Evolutionary conservation across 23 tunicate genomes (phyloP).

Genomic region (Trididemnum miniatum): DNA sequence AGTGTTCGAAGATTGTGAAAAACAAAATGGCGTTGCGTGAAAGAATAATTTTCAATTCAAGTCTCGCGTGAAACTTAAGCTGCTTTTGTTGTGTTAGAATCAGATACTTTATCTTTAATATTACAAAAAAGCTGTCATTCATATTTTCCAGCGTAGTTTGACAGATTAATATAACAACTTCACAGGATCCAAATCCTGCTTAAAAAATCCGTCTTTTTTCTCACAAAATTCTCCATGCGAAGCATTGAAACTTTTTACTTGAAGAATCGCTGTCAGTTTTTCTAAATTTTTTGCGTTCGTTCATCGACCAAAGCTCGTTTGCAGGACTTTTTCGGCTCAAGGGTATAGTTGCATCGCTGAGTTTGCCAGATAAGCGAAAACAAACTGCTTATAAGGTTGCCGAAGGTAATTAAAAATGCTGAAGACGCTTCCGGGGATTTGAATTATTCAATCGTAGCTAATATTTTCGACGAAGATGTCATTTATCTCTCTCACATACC

Average conservation of each 20-base stretch:
- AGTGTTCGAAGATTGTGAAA: no score
- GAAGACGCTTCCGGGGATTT: not conserved
- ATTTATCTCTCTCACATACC: not conserved
- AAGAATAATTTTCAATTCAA: no score
- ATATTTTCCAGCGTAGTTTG: not conserved
- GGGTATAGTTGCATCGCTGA: not conserved
- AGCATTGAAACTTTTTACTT: no score
- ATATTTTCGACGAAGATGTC: not conserved
- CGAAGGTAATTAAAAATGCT: not conserved
- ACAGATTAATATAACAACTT: not conserved
- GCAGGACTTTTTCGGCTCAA: not conserved
- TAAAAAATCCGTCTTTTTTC: not conserved
- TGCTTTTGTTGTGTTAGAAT: not conserved
- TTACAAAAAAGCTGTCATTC: not conserved
- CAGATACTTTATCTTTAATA: not conserved
- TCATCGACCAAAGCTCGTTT: no score
- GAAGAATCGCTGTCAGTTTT: no score
- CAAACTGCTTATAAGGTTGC: conserved; percentile 15
- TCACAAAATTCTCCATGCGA: no score
- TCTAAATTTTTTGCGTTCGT: no score
- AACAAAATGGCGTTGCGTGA: no score
- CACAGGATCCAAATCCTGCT: not conserved
- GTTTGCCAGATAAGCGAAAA: not conserved
- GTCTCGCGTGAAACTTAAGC: no score
- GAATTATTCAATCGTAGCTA: not conserved